These are phyloP conservation scores for Hemitrygon akajei DNA, from an alignment of 2,797 vertebrate species.

Conservation along the genomic window DNA sequence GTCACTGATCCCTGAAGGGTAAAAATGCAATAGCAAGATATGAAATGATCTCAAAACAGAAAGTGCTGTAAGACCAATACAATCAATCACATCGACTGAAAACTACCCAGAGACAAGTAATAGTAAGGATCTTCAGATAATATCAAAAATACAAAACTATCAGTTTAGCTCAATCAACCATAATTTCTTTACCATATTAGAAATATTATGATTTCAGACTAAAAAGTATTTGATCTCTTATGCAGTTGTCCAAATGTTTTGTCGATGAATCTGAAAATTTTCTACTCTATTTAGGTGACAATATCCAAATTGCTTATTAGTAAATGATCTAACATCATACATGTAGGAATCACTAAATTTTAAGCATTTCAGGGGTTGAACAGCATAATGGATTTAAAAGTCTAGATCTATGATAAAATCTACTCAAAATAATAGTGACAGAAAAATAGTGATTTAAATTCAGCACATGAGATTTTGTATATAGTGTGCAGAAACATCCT, in stretches of 20 bases:
- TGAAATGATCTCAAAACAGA: background rate
- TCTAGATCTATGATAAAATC: background rate
- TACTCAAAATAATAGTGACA: background rate
- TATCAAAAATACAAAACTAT: background rate
- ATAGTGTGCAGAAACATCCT: background rate
- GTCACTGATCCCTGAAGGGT: too few relatives aligned
- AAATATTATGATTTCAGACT: background rate
- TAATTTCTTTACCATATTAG: background rate
- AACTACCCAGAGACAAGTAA: too few relatives aligned
- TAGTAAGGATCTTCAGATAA: background rate
- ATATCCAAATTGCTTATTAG: background rate
- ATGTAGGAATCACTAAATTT: background rate
- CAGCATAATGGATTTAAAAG: background rate
- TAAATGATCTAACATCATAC: background rate
- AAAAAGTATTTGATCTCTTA: too few relatives aligned
- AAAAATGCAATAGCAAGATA: background rate
- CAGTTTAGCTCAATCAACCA: background rate
- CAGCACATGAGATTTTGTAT: background rate
- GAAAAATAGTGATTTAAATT: background rate
- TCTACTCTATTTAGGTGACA: background rate
- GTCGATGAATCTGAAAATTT: too few relatives aligned
- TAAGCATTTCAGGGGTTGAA: background rate
- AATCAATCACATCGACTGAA: background rate
- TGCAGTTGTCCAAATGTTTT: too few relatives aligned
- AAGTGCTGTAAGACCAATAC: background rate